These are phyloP conservation scores for Apodemus speciosus DNA, from an alignment of 2,113 vertebrate species.

Conservation along the genomic window DNA sequence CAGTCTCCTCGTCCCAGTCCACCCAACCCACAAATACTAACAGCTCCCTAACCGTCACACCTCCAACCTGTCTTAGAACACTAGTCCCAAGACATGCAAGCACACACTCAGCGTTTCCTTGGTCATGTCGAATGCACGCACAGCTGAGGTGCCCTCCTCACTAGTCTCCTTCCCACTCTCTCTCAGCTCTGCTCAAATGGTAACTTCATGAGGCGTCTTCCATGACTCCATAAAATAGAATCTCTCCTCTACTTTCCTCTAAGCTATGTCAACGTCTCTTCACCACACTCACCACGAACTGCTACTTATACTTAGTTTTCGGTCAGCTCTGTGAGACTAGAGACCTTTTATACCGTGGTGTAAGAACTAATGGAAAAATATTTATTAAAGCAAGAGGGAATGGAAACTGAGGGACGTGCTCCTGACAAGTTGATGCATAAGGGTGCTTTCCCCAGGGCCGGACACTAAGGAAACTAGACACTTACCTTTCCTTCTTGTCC, in stretches of 20 bases:
- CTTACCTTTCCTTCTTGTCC: constrained; percentile 92
- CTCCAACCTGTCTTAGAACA: background rate
- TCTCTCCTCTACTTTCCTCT: background rate
- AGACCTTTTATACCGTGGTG: background rate
- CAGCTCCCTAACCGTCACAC: background rate
- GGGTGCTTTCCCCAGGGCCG: background rate
- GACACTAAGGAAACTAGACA: background rate
- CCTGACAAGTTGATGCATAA: background rate
- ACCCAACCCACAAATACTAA: background rate
- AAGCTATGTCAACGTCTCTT: background rate
- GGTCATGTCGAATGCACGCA: background rate
- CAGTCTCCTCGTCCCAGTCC: background rate
- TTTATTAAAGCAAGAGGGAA: background rate
- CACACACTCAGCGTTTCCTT: background rate
- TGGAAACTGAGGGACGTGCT: background rate
- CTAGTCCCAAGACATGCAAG: background rate
- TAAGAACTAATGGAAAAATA: background rate
- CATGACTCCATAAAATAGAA: background rate
- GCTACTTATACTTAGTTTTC: constrained; percentile 6
- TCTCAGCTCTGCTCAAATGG: background rate
- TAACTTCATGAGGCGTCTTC: background rate
- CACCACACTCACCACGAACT: background rate
- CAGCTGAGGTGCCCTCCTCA: background rate
- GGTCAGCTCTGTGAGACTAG: background rate
- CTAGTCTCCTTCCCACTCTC: background rate